Evolutionary conservation across 2,113 vertebrate genomes (phyloP), one percentile per base, ranked within the genome.

Genomic region (Uria lomvia): DNA sequence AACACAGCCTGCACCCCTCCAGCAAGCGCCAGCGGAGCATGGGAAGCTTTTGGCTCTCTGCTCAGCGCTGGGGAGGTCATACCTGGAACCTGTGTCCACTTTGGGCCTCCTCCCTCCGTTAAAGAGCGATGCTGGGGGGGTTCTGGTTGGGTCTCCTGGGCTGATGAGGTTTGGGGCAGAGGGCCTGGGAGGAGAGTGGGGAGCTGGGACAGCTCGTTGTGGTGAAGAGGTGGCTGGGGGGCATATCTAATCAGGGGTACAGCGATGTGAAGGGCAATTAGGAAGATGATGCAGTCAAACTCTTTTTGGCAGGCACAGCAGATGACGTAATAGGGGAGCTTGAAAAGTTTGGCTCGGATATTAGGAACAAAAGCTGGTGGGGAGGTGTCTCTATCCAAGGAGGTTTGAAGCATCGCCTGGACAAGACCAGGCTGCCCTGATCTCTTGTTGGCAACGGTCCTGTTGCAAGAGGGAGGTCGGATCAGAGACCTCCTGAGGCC

Each of bases 1-100:
- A 50, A 34, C 0, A 0, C 59, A 50, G 56, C 55, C 56, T 65
- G 43, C 0, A 0, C 55, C 1, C 0, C 60, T 36, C 40, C 1
- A 1, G 70, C 22, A 19, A 81, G 66, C 34, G 36, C 67, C 62
- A 36, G 34, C 2, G 0, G n/a, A 50, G 32, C 32, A 19, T 27
- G 49, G 38, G 43, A 63, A 65, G 76, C 56, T 22, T 4, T 45
- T 58, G 42, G n/a, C 38, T 56, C 29, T 45, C n/a, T 80, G 56
- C 76, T 76, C 38, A 27, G 67, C 38, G 3, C 23, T 29, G 6
- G 22, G 40, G 17, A 92, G 63, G 85, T 77, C 42, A 47, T 42
- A 71, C 6, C 14, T 77, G 36, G 27, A 30, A 74, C 34, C 2
- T 4, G 4, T 34, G 24, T 55, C 45, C 26, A 3, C 67, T 43